Evolutionary conservation across 2,113 vertebrate species (phyloP), one percentile per base, ranked within the genome.

Genomic region (Nothocercus nigrocapillus): DNA sequence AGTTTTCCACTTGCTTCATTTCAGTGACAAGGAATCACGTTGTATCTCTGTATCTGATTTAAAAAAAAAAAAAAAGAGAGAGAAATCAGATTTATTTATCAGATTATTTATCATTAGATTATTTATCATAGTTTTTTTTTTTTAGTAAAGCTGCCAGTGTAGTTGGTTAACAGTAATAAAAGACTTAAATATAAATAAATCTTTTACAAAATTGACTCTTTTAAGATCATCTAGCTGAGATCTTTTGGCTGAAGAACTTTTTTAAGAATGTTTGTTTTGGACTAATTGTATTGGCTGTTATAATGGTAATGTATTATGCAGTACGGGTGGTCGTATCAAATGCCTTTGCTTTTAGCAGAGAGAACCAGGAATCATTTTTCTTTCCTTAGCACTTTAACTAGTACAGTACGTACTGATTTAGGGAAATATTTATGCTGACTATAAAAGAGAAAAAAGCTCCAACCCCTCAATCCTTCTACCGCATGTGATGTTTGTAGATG

Each of bases 1-100:
- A 58, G 27, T 88, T 93, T 91, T 68, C 54, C 24, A 66, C 89
- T 14, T 45, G 21, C 74, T 93, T 87, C 6, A 32, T 85, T 89
- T 94, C 53, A 76, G 0, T 80, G 66, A 80, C 15, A 81, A 91
- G 45, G 8, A 82, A 44, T 44, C 44, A 44, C 44, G 17, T 16
- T 44, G 15, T 16, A 44, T 44, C 15, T 16, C 44, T 44, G 44
- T 15, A 36, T 36, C 36, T n/a, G n/a, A n/a, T n/a, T n/a, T n/a
- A 36, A 54, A 44, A 87, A 58, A 25, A 38, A 72, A 45, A 45
- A 45, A 45, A 45, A 42, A 5, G 14, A 44, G n/a, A n/a, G n/a
- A n/a, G n/a, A n/a, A 44, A 44, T 34, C 34, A 68, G 28, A 15
- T 69, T 44, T 44, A 44, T 44, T 15, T 44, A 44, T 44, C 44